Conservation (phyloP, 2,888 invertebrate genomes). For the Incurvaria masculella region DNA sequence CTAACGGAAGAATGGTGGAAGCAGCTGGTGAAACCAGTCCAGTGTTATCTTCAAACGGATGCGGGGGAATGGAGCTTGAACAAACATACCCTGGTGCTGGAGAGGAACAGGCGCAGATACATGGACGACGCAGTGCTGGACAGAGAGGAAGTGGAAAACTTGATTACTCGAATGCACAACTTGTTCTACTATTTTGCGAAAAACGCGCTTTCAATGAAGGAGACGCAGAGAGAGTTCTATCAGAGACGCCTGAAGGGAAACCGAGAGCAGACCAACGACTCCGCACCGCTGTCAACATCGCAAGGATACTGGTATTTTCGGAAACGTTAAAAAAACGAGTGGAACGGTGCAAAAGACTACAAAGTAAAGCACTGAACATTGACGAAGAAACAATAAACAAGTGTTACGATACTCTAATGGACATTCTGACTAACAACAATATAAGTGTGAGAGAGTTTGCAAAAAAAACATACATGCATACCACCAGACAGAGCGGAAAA, state of each 20-base stretch:
- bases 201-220: not conserved
- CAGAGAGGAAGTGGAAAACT: not conserved
- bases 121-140: too few relatives aligned
- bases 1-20: not conserved
- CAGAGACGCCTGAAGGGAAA: not conserved
- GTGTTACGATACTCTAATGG: not conserved
- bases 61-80: not conserved
- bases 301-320: not conserved
- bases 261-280: not conserved
- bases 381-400: not conserved
- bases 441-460: not conserved
- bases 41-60: too few relatives aligned
- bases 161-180: not conserved
- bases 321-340: not conserved
- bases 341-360: not conserved
- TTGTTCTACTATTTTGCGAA: not conserved
- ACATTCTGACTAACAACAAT: not conserved
- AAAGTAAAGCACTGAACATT: not conserved
- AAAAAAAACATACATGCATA: not conserved
- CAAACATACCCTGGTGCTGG: not conserved
- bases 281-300: not conserved
- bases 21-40: not conserved
- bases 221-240: not conserved
- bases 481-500: constrained; percentile 8
- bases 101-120: not conserved